Evolutionary conservation across 2,797 vertebrate genomes (phyloP), one percentile per base, ranked within the genome.

Genomic region (Falco concolor): DNA sequence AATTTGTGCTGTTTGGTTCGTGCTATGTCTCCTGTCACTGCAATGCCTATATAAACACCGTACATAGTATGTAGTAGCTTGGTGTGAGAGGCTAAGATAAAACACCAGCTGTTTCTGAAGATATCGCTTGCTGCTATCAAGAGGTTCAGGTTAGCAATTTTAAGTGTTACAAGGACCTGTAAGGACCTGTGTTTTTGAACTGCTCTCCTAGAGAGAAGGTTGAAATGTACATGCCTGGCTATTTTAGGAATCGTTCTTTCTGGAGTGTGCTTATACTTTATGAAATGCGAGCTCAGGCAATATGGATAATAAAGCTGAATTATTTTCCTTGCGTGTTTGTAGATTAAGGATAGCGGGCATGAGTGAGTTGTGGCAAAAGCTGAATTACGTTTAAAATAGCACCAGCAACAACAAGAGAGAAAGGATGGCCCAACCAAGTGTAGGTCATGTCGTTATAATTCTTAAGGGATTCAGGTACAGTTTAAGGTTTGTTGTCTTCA

Each of bases 91-190:
- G 87, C 90, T 87, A 87, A 96, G 78, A 94, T 24, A 94, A 93
- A 96, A 94, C 93, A 60, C 90, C 90, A 95, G 84, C 81, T 95
- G 90, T 69, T 95, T 88, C 70, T 94, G 59, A 95, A 94, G 93
- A 87, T 90, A 77, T 2, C 0, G 2, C 90, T 83, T 89, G 84
- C 96, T 95, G 91, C 82, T 96, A 68, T 94, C 90, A 72, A 90
- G 94, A 89, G 85, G 87, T 85, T 95, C 54, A 69, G 93, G 75
- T 93, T 95, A 95, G 91, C 91, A 90, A 68, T 95, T 95, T 77
- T 67, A 90, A 94, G 86, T 42, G 19, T 75, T 92, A 93, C 57
- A 80, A 95, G 81, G 81, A 87, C 67, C 56, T 77, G 83, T 56
- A 92, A 92, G 79, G 75, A 73, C 83, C 75, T 92, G 1, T 75